Evolutionary conservation across 2,797 vertebrate species (phyloP).

Genomic region (Spinibarbus caldwelli): DNA sequence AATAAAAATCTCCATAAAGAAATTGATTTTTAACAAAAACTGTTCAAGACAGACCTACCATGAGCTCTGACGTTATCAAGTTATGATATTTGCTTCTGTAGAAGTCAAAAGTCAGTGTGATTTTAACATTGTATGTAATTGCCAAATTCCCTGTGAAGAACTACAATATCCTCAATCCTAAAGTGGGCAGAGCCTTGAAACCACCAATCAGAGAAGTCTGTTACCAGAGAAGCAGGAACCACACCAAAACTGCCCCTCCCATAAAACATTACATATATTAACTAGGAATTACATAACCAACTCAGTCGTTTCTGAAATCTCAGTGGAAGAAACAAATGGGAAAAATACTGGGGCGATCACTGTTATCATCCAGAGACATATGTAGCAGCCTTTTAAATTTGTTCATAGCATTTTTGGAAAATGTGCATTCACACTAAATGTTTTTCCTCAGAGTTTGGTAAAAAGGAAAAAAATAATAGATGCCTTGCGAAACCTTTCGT

Average conservation of each 20-base stretch:
- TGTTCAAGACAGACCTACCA: not conserved
- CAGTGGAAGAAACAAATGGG: not conserved
- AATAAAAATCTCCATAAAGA: too few relatives aligned
- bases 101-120: slow-evolving; percentile 1
- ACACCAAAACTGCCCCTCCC: not conserved
- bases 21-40: not conserved
- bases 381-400: slow-evolving; percentile 34
- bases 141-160: not conserved
- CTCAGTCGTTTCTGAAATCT: not conserved
- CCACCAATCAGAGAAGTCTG: slow-evolving; percentile 1
- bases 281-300: not conserved
- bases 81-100: not conserved
- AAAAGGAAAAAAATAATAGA: slow-evolving; percentile 31
- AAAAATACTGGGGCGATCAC: not conserved
- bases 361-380: slow-evolving; percentile 19
- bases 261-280: not conserved
- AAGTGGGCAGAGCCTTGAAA: not conserved
- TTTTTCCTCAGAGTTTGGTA: slow-evolving; percentile 32
- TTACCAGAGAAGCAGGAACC: not conserved
- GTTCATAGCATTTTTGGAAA: not conserved
- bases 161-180: not conserved
- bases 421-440: not conserved
- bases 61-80: not conserved
- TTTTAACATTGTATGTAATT: not conserved
- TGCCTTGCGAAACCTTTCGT: slow-evolving; percentile 44